Evolutionary conservation across 2,888 invertebrate genomes (phyloP), one percentile per base, ranked within the genome.

Genomic region (Epirrhoe alternata): DNA sequence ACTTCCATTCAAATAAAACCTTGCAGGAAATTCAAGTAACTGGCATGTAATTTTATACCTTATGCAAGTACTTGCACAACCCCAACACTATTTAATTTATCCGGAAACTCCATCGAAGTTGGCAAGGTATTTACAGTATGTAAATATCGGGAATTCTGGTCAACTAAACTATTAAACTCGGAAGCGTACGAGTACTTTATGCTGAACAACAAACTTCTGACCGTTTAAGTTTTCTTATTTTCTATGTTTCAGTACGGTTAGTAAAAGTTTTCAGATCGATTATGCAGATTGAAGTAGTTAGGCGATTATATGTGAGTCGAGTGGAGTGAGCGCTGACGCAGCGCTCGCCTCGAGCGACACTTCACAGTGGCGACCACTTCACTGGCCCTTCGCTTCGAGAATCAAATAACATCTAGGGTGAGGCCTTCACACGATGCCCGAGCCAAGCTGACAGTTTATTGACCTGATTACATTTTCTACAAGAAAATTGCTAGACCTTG

Each of bases 221-320:
- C 60, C 52, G 52, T 53, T 50, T 33, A 59, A 61, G 58, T 66
- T 68, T 64, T 56, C 64, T 56, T 62, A 60, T 63, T 55, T 53
- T 53, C 53, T 10, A 59, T 56, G 56, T 58, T 35, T 66, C 49
- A 58, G 45, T 14, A 16, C 50, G 35, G 51, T 24, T 54, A 35
- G 52, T 61, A 17, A 54, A 67, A 68, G 62, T 68, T 72, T 50
- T 53, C 49, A 59, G 61, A 66, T 72, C 66, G 69, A 71, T 74
- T 72, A 71, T 70, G 70, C 61, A 72, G 66, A 70, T 74, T 61
- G 66, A 47, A 66, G 68, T 59, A 64, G 67, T 68, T 62, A 67
- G 60, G 42, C 61, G 79, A 82, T 82, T 82, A 83, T 77, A 80
- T 77, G 70, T 78, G 77, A 79, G 78, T 68, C 74, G 68, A 63